Conservation (phyloP, 2,888 invertebrate genomes). For the Anticlea derivata region DNA sequence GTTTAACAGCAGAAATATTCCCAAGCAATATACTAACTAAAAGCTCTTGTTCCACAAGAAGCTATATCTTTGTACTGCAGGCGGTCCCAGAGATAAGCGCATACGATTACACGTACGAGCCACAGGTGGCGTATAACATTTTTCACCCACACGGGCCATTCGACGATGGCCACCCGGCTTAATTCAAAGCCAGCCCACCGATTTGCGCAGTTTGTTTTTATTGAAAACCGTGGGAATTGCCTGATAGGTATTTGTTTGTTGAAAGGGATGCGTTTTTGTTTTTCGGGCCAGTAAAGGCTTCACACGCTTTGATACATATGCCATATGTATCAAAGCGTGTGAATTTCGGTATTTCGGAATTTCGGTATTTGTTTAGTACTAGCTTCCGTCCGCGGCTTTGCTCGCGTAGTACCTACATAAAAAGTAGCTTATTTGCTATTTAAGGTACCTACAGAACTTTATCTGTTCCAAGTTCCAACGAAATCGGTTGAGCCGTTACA, state of each 20-base stretch:
- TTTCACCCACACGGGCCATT: conserved; percentile 70
- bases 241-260: conserved; percentile 45
- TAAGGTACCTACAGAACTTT: no score
- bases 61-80: conserved; percentile 65
- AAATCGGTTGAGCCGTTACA: no score
- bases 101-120: conserved; percentile 77
- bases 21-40: conserved; percentile 13
- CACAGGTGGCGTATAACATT: conserved; percentile 84
- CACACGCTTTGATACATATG: not conserved
- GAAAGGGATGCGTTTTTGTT: conserved; percentile 17
- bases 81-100: conserved; percentile 76
- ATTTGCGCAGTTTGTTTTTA: conserved; percentile 72
- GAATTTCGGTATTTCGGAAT: no score
- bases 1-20: not conserved
- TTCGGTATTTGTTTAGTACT: no score
- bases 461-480: no score
- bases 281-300: not conserved
- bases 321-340: no score
- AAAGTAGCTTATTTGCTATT: no score
- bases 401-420: no score
- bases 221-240: conserved; percentile 67
- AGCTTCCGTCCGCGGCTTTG: no score
- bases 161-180: conserved; percentile 59
- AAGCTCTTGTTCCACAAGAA: conserved; percentile 19
- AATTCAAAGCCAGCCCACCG: conserved; percentile 67